phyloP scores from a whole-genome alignment of 2,113 vertebrate species.

The Sardina pilchardus region DNA sequence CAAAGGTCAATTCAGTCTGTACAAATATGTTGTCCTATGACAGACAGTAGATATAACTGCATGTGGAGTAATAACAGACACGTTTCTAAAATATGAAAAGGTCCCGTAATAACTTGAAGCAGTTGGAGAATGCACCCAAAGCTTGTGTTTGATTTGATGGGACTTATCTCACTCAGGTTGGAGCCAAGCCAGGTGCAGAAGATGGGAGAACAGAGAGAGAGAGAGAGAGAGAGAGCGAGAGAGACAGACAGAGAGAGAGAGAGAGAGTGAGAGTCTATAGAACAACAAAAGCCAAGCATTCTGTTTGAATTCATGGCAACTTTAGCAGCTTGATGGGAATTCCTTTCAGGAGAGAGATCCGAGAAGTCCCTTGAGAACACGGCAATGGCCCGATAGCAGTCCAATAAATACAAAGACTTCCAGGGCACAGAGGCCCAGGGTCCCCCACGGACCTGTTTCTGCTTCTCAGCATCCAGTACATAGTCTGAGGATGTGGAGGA shows the following conservation, averaged over 20 bases:
- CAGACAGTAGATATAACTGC: conserved; percentile 23
- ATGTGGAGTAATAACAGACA: conserved; percentile 27
- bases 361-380: conserved; percentile 32
- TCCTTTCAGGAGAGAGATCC: conserved; percentile 46
- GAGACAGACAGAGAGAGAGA: background rate
- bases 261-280: conserved; percentile 28
- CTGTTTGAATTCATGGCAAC: conserved; percentile 46
- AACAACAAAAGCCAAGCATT: conserved; percentile 41
- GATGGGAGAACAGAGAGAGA: background rate
- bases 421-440: conserved; percentile 15
- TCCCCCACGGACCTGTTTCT: conserved; percentile 4
- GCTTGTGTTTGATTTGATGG: conserved; percentile 48
- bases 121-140: background rate
- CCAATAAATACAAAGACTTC: conserved; percentile 57
- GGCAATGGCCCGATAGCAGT: conserved; percentile 19
- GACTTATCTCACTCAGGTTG: conserved; percentile 36
- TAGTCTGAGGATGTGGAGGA: background rate
- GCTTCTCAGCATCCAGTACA: background rate
- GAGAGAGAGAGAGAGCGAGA: background rate
- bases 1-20: conserved; percentile 20
- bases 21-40: conserved; percentile 22
- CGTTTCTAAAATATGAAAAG: background rate
- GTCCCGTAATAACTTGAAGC: conserved; percentile 16
- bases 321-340: conserved; percentile 52
- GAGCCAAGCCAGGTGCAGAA: conserved; percentile 25